Conservation (phyloP, 2,888 invertebrate genomes). For the Tenodera sinensis region DNA sequence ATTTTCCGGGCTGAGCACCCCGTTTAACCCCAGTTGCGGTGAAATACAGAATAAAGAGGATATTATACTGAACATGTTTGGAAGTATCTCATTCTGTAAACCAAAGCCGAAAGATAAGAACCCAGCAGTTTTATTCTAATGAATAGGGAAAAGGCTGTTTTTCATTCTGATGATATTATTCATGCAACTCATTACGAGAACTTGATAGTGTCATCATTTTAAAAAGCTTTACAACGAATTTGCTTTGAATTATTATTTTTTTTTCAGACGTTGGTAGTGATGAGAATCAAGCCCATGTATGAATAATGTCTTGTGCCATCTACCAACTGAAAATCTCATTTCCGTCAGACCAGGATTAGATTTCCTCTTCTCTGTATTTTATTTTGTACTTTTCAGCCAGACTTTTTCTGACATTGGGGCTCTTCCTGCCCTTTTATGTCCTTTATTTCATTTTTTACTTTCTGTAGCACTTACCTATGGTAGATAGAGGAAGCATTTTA, state of each 20-base stretch:
- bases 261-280: neutral
- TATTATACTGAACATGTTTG: neutral
- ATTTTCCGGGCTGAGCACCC: neutral
- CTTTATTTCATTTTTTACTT: too few species aligned
- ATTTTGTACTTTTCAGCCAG: neutral
- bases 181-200: neutral
- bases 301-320: neutral
- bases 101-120: neutral
- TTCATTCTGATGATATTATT: neutral
- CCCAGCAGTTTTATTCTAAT: neutral
- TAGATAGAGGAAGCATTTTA: too few species aligned
- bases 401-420: too few species aligned
- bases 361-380: neutral
- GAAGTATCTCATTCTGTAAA: neutral
- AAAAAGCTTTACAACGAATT: neutral
- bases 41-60: neutral
- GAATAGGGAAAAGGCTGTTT: neutral
- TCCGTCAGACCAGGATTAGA: neutral
- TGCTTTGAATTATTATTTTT: neutral
- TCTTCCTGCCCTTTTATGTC: too few species aligned
- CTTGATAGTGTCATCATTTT: neutral
- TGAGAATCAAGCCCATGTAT: neutral
- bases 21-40: neutral
- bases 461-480: too few species aligned
- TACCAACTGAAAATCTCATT: neutral